These are phyloP conservation scores for Diarsia dahlii DNA, from an alignment of 2,888 invertebrate species.

Conservation along the genomic window DNA sequence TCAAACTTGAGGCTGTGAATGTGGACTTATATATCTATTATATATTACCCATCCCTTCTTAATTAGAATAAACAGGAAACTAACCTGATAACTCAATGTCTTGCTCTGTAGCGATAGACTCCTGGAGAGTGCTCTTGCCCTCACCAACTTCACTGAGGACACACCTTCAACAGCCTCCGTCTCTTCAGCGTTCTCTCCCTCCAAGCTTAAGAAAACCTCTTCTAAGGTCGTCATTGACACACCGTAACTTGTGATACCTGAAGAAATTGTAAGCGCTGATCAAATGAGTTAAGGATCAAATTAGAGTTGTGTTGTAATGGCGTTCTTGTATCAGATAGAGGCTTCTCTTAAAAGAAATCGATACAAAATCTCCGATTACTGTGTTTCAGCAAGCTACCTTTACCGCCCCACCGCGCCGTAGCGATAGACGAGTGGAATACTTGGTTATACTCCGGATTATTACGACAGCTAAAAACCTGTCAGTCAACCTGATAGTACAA, in stretches of 20 bases:
- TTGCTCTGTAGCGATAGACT: constrained; percentile 94
- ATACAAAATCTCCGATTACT: background rate
- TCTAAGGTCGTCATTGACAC: constrained; percentile 97
- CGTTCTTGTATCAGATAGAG: too few relatives aligned
- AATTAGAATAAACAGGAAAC: background rate
- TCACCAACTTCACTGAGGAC: constrained; percentile 94
- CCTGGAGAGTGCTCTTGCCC: constrained; percentile 93
- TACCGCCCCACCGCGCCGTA: background rate
- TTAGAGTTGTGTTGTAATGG: background rate
- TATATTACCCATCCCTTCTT: background rate
- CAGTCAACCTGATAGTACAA: background rate
- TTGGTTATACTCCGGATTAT: background rate
- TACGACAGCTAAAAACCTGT: background rate
- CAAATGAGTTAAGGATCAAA: background rate
- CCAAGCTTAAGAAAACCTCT: constrained; percentile 95
- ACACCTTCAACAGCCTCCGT: constrained; percentile 93
- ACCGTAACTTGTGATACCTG: constrained; percentile 95
- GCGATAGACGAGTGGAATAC: background rate
- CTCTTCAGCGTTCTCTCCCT: constrained; percentile 93
- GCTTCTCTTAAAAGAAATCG: background rate
- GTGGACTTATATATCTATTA: too few relatives aligned
- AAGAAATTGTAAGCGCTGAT: background rate
- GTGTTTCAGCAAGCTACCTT: background rate
- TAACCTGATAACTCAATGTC: constrained; percentile 93
- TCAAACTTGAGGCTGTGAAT: too few relatives aligned